Evolutionary conservation across 2,113 vertebrate genomes (phyloP), one percentile per base, ranked within the genome.

Genomic region (Lepisosteus oculatus): DNA sequence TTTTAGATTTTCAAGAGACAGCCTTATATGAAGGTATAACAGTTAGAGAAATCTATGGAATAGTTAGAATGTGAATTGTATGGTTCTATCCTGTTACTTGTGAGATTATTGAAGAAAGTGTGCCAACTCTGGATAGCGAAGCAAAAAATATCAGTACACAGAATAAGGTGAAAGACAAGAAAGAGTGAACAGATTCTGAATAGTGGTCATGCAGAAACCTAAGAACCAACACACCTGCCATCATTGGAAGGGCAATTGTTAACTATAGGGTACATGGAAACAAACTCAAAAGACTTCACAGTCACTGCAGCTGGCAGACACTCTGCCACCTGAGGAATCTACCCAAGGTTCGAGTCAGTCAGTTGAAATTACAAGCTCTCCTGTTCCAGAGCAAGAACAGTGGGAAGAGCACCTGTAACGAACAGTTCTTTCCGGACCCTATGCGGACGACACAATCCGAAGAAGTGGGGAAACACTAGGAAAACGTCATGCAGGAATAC

Each of bases 1-100:
- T 74, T 13, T 43, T 43, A 63, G 67, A 69, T 43, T 74, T 64
- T 69, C 41, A 69, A 55, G 54, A 69, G 64, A 44, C 72, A 43
- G 6, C 15, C 44, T 51, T 74, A 29, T 29, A 29, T 29, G 29
- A 29, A 29, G 29, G 29, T 29, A 29, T 29, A 29, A 29, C 29
- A 29, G 29, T 29, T 29, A 29, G 29, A 29, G 29, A 29, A 29
- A 29, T 2, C 29, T 29, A 29, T 29, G 29, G 29, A 29, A 29
- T 29, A 29, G 1, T 29, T 29, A 29, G 29, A 29, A 29, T 29
- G 29, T 2, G 29, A 29, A 29, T 29, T 29, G 29, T 29, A 29
- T 29, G 29, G 29, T 29, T 29, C 29, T 29, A 29, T 29, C 29
- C 2, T 29, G 29, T 29, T 29, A 29, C 29, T 29, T 29, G 29